A percentile compares a stretch with the other conserved stretches of the same genome.
These are phyloP conservation scores for Rhegmatorhina hoffmannsi DNA, from an alignment of 2,113 vertebrate species.

Conservation along the genomic window DNA sequence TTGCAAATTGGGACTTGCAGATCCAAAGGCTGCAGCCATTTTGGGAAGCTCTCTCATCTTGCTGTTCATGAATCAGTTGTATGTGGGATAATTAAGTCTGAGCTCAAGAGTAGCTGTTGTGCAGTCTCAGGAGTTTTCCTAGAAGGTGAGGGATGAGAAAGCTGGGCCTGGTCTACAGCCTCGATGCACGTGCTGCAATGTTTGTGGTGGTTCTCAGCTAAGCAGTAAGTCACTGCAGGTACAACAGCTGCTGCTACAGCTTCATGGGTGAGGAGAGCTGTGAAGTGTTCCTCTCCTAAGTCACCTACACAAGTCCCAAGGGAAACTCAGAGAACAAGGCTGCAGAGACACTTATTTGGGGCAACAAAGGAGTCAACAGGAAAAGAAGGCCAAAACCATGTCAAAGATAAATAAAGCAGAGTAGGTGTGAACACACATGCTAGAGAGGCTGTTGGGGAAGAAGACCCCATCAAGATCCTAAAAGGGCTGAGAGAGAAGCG, in stretches of 20 bases:
- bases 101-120: neutral
- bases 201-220: neutral
- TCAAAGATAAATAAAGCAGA: neutral
- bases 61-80: fast-evolving
- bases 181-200: fast-evolving
- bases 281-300: neutral
- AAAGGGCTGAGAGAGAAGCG: neutral
- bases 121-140: neutral
- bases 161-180: neutral
- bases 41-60: neutral
- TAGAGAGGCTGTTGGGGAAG: neutral
- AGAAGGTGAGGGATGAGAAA: neutral
- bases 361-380: neutral
- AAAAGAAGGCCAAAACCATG: neutral
- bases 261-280: neutral
- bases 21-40: neutral
- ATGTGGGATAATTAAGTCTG: neutral
- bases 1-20: neutral
- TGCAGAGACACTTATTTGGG: neutral
- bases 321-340: neutral
- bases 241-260: neutral
- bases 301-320: neutral
- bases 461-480: neutral
- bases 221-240: neutral
- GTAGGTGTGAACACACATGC: neutral